Percentiles rank a stretch among this genome's conserved stretches.
These are phyloP conservation scores for Gastrophysa polygoni DNA, from an alignment of 2,888 invertebrate genomes.

Conservation along the genomic window DNA sequence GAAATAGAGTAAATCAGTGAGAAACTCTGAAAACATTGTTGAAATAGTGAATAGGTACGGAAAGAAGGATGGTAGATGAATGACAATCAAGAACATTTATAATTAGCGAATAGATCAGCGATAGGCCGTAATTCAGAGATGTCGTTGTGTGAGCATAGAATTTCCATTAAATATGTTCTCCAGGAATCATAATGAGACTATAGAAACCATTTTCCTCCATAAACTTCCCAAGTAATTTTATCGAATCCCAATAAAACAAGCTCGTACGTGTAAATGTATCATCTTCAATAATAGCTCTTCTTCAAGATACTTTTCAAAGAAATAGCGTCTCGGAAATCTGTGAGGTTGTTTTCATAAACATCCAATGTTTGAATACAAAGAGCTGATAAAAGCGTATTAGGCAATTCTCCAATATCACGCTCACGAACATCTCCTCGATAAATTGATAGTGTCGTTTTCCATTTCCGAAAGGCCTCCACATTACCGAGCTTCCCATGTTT, in stretches of 20 bases:
- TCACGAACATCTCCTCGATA: not conserved
- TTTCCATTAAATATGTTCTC: too few species aligned
- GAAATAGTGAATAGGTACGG: too few species aligned
- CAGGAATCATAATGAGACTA: too few species aligned
- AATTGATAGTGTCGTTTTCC: not conserved
- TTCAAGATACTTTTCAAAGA: not conserved
- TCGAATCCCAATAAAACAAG: too few species aligned
- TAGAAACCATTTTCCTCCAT: too few species aligned
- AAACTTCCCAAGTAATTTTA: too few species aligned
- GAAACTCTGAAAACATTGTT: not conserved
- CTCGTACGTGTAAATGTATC: too few species aligned
- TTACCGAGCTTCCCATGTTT: not conserved
- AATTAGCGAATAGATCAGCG: too few species aligned
- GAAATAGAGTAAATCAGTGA: not conserved
- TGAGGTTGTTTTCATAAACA: not conserved
- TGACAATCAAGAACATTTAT: too few species aligned
- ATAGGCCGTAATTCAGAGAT: too few species aligned
- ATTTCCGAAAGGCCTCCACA: not conserved
- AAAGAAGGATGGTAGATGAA: too few species aligned
- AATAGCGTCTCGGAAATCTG: not conserved
- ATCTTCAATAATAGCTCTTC: not conserved
- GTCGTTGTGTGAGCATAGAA: too few species aligned
- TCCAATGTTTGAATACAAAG: not conserved
- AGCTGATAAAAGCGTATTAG: not conserved
- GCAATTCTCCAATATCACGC: not conserved